phyloP scores from a whole-genome alignment of 2,113 vertebrate genomes.

The Australoheros scitulus region DNA sequence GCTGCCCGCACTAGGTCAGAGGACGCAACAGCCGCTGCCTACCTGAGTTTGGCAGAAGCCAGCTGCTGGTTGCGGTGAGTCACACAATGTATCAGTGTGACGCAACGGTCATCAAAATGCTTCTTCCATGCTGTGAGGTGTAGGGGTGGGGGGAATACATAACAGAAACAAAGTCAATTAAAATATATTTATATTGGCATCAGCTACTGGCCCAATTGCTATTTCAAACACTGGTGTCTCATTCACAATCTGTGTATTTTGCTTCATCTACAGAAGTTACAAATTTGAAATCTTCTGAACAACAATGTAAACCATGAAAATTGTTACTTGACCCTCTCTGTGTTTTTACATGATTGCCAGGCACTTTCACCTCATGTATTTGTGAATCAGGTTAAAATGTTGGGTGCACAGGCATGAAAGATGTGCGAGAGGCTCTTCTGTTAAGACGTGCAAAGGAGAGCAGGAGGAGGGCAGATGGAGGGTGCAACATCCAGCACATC shows the following conservation, averaged over 20 bases:
- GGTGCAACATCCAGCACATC: conserved; percentile 62
- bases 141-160: neutral
- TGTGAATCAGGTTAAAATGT: conserved; percentile 56
- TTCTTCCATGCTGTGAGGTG: neutral
- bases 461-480: conserved; percentile 45
- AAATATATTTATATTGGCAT: neutral
- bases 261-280: neutral
- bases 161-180: neutral
- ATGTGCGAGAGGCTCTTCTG: conserved; percentile 54
- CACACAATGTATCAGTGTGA: conserved; percentile 1
- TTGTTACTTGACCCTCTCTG: conserved; percentile 1
- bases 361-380: conserved; percentile 47
- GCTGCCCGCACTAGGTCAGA: conserved; percentile 77
- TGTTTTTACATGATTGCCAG: conserved; percentile 23
- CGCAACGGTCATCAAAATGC: conserved; percentile 43
- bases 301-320: neutral
- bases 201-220: neutral
- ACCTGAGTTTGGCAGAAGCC: conserved; percentile 58
- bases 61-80: conserved; percentile 33
- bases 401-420: conserved; percentile 41
- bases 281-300: neutral
- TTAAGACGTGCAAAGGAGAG: conserved; percentile 43
- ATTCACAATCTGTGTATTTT: neutral
- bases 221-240: neutral
- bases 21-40: conserved; percentile 57